Base-by-base conservation (phyloP, 2,888 invertebrate genomes). In the Apamea anceps region DNA sequence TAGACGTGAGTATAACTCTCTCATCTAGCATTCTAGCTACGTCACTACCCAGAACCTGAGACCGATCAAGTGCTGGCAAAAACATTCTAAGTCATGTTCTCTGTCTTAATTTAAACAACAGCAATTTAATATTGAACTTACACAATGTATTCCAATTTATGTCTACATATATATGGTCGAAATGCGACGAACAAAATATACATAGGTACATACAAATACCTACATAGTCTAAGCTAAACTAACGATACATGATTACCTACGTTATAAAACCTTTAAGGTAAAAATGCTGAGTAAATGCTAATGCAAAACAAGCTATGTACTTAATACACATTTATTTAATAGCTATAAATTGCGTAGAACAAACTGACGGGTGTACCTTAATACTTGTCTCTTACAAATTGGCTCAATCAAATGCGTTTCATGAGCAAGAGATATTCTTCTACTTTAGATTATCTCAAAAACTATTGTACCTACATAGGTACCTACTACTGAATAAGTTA, bases 221-320 rank as follows among this genome's bases (percentile, higher is more conserved):
- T 54, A 63, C 21, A 37, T 79, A 51, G 2, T 51, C 42, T 65
- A 42, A 48, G 28, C 28, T 65, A 65, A 72, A 42, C 32, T 63
- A 57, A 80, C 10, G 48, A 72, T 37, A 66, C 28, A 51, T 79
- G 28, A 51, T 66, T 77, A 37, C n/a, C 13, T 83, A 54, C 32
- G 6, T 32, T 5, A 60, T 75, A 67, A 63, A 68, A 81, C 75
- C 80, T 71, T 51, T 73, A 42, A 63, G 42, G 72, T 67, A 71
- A 77, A 86, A 88, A 88, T 88, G 86, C 83, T 81, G 66, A 88
- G 75, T 85, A 87, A 87, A 85, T 89, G 83, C 89, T 84, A 85
- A 62, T 60, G 63, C 79, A 72, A 77, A 74, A 73, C 63, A 71
- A 77, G 32, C 32, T 6, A 32, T 28, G n/a, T 60, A 51, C 51